A percentile compares a stretch with the other conserved stretches of the same genome.
These are phyloP conservation scores for Spodoptera littoralis DNA, from an alignment of 2,888 invertebrate species.

Conservation along the genomic window DNA sequence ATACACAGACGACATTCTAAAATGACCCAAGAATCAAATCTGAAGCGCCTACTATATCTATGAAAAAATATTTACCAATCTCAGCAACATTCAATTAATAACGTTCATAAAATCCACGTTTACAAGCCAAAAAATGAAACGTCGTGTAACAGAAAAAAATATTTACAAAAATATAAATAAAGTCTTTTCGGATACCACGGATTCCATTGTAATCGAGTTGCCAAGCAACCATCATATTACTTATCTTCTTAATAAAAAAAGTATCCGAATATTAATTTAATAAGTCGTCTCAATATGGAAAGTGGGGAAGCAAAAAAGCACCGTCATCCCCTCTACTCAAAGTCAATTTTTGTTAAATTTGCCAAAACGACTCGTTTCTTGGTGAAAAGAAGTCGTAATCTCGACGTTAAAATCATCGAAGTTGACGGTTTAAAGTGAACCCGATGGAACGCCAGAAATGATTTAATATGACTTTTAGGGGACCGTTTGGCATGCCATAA, in stretches of 20 bases:
- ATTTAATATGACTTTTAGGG: slow-evolving; percentile 42
- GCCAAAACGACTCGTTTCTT: slow-evolving; percentile 54
- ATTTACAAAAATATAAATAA: too few relatives aligned
- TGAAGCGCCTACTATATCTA: too few relatives aligned
- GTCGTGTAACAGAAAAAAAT: neutral
- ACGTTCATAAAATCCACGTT: too few relatives aligned
- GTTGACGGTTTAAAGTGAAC: slow-evolving; percentile 51
- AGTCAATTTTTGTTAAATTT: slow-evolving; percentile 65
- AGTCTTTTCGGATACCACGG: neutral
- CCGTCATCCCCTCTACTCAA: slow-evolving; percentile 43
- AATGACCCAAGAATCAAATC: too few relatives aligned
- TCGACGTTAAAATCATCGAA: slow-evolving; percentile 57
- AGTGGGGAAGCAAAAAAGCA: slow-evolving; percentile 37
- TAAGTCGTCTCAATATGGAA: slow-evolving; percentile 51
- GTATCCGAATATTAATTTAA: slow-evolving; percentile 50
- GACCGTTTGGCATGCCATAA: slow-evolving; percentile 1
- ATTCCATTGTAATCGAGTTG: slow-evolving; percentile 27
- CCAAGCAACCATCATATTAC: slow-evolving; percentile 32
- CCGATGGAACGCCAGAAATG: slow-evolving; percentile 29
- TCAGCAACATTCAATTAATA: too few relatives aligned
- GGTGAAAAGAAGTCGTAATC: slow-evolving; percentile 53
- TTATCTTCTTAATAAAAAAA: slow-evolving; percentile 30
- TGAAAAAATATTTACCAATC: too few relatives aligned
- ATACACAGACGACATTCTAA: too few relatives aligned
- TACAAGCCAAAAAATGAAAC: neutral